Base-by-base conservation (phyloP, 2,888 invertebrate genomes). In the Athalia rosae region DNA sequence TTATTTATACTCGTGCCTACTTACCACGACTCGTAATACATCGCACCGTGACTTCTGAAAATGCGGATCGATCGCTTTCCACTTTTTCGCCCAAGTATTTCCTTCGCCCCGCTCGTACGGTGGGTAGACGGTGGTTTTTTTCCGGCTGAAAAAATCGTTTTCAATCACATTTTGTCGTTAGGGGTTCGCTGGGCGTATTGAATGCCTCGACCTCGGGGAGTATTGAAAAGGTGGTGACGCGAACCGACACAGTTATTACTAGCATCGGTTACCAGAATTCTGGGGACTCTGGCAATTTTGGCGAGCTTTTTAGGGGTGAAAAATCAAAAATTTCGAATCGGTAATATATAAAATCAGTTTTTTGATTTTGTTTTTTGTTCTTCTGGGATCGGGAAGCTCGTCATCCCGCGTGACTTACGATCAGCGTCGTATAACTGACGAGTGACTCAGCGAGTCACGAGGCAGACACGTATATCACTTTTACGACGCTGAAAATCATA, bases 361-460 rank as follows among this genome's bases (percentile, higher is more conserved):
- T 43, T n/a, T 28, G 28, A 28, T 28, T 28, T 28, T 28, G 28
- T n/a, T n/a, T n/a, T 28, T 28, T 28, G 28, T 28, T 28, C 28
- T 28, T 28, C 28, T 2, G 28, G 71, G 56, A 45, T 45, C 58
- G 58, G 43, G 71, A 71, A 71, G 71, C 15, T 6, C 71, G 71
- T 58, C 71, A 71, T 45, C 71, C 7, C 45, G 9, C 3, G 45
- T 71, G 71, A 71, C 71, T 56, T 71, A 71, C 71, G 71, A 43
- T 71, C 71, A 13, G 58, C 83, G 85, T 85, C 85, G 86, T 86
- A 87, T 87, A 87, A 86, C 85, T 87, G 87, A 87, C 87, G 86
- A 85, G 86, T 84, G 85, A 85, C 84, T 86, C 83, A 81, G 71
- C 64, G 76, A 73, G 79, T 81, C 80, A 78, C 76, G 79, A 79